Evolutionary conservation across 2,888 invertebrate genomes (phyloP), one percentile per base, ranked within the genome.

Genomic region (Platycheirus rosarum): DNA sequence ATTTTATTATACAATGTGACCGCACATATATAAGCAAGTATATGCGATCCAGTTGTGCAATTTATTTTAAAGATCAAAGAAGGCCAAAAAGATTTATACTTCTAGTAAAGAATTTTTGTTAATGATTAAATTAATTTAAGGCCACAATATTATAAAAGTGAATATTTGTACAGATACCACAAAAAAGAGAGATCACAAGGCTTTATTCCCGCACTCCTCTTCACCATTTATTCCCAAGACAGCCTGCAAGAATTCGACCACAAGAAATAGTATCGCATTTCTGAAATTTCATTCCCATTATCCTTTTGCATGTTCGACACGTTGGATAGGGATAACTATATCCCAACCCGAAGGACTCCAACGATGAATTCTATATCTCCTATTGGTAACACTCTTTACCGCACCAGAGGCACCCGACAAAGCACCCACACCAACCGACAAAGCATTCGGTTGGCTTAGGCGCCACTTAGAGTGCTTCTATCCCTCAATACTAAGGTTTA

Each of bases 401-500:
- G 26, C 32, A 66, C 2, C 13, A 6, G 8, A 55, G 35, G 20
- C 57, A 57, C 40, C 57, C 40, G 18, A 55, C 37, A 55, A 55
- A 37, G 1, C n/a, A 16, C 16, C 51, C n/a, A 49, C 26, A 49
- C 49, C n/a, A n/a, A n/a, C 69, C 48, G 49, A 23, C 40, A 48
- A 11, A 23, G 68, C 46, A 65, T 66, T 80, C 35, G 76, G 76
- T 80, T 35, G 76, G 76, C 66, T 80, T 62, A 76, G 76, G 70
- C 69, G 80, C 80, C 62, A 76, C 75, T 80, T 80, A 76, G 76
- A 80, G 80, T 80, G 76, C 70, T 76, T 66, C 80, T 42, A 80
- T 66, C 70, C 76, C 66, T 66, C 70, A 70, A 70, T 46, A 42
- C n/a, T 53, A 42, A 66, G 70, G 65, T 70, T 76, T 76, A 80